Evolutionary conservation across 1,140 invertebrate genomes (phyloP).

Genomic region (Potamilus streckersoni): DNA sequence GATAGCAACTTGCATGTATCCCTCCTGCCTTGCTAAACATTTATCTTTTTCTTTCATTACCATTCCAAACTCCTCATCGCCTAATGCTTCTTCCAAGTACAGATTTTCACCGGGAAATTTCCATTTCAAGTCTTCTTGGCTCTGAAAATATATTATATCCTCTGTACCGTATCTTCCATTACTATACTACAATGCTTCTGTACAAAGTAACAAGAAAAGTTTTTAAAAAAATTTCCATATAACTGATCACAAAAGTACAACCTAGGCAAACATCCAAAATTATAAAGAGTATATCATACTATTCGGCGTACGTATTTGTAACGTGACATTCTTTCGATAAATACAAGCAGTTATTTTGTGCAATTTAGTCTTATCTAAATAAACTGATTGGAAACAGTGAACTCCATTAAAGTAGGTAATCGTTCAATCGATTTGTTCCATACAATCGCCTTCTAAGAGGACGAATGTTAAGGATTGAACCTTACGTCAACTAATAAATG

Average conservation of each 20-base stretch:
- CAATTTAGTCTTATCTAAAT: too few relatives aligned
- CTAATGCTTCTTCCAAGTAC: conserved; percentile 76
- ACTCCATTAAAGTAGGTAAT: too few relatives aligned
- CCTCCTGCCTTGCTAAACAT: conserved; percentile 77
- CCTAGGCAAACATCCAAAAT: too few relatives aligned
- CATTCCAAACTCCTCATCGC: conserved; percentile 95
- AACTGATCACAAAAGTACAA: neutral
- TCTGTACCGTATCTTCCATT: neutral
- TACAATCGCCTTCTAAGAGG: too few relatives aligned
- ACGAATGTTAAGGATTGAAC: too few relatives aligned
- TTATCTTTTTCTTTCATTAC: conserved; percentile 87
- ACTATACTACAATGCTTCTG: neutral
- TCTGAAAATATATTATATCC: neutral
- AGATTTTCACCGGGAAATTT: conserved; percentile 84
- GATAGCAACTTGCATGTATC: conserved; percentile 88
- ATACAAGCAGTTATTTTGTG: too few relatives aligned
- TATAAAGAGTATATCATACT: too few relatives aligned
- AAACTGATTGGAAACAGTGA: too few relatives aligned
- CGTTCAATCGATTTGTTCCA: too few relatives aligned
- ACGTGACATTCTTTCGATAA: too few relatives aligned
- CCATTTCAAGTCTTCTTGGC: conserved; percentile 75
- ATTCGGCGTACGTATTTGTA: too few relatives aligned
- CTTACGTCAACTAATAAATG: too few relatives aligned
- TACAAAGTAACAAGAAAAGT: neutral
- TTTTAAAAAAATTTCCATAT: neutral